phyloP scores from a whole-genome alignment of 2,113 vertebrate genomes.

The Puntigrus tetrazona region DNA sequence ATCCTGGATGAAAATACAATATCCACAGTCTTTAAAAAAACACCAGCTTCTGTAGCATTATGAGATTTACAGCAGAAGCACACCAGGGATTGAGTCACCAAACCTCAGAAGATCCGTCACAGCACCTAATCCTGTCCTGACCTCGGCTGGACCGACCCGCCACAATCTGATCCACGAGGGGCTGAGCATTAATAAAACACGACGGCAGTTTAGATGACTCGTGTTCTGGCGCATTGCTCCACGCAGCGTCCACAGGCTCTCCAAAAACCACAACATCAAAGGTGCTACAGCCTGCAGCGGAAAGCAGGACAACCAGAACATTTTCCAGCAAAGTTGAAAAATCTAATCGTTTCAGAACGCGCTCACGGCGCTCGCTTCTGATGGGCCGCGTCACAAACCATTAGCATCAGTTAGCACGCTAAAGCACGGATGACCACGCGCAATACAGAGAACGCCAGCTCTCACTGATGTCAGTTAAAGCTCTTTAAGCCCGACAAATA shows the following conservation, averaged over 20 bases:
- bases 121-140: conserved; percentile 3
- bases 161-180: conserved; percentile 44
- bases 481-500: conserved; percentile 7
- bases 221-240: not conserved
- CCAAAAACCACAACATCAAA: conserved; percentile 2
- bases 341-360: not conserved
- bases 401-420: conserved; percentile 34
- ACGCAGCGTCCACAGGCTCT: not conserved
- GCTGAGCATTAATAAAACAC: conserved; percentile 40
- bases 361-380: not conserved
- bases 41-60: not conserved
- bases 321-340: conserved; percentile 18
- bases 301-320: not conserved
- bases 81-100: not conserved
- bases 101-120: not conserved
- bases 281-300: conserved; percentile 2
- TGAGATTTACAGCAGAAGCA: conserved; percentile 2
- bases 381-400: conserved; percentile 22
- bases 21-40: not conserved
- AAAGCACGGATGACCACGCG: not conserved
- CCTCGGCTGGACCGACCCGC: conserved; percentile 26
- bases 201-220: not conserved
- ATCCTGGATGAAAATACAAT: not conserved
- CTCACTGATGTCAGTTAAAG: conserved; percentile 37
- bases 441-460: not conserved